phyloP scores from a whole-genome alignment of 2,888 invertebrate genomes.

The Agrochola lota region DNA sequence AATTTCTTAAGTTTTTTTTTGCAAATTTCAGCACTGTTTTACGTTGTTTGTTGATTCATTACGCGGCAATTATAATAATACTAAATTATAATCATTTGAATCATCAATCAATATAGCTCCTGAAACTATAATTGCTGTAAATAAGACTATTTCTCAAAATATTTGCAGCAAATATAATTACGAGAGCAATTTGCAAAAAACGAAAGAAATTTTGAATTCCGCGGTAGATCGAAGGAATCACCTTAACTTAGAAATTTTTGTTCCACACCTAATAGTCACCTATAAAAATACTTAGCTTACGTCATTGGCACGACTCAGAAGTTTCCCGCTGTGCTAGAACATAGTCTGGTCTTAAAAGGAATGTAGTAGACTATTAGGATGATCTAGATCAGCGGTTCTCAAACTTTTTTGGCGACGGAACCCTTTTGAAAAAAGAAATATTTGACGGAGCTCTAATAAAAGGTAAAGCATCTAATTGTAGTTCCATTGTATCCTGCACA shows the following conservation, averaged over 20 bases:
- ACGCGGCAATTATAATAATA: no score
- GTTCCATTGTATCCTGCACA: no score
- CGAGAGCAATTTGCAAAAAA: neutral
- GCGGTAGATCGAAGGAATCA: neutral
- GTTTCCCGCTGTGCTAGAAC: constrained; percentile 41
- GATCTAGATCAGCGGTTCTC: no score
- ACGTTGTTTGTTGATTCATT: neutral
- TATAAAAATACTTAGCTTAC: constrained; percentile 30
- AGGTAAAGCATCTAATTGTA: no score
- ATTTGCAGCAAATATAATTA: neutral
- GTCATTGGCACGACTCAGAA: neutral
- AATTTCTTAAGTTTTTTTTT: neutral
- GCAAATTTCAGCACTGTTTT: neutral
- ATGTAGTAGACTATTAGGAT: constrained; percentile 4
- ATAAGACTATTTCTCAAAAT: neutral
- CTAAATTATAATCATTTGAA: neutral
- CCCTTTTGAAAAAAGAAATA: no score
- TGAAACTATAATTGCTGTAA: neutral
- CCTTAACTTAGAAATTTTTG: constrained; percentile 12
- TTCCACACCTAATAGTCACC: neutral
- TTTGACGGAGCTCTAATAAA: no score
- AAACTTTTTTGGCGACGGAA: no score
- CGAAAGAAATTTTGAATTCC: no score
- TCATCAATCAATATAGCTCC: neutral
- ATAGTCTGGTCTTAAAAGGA: constrained; percentile 20